These are phyloP conservation scores for Corythornis cristatus DNA, from an alignment of 2,113 vertebrate species.

Conservation along the genomic window DNA sequence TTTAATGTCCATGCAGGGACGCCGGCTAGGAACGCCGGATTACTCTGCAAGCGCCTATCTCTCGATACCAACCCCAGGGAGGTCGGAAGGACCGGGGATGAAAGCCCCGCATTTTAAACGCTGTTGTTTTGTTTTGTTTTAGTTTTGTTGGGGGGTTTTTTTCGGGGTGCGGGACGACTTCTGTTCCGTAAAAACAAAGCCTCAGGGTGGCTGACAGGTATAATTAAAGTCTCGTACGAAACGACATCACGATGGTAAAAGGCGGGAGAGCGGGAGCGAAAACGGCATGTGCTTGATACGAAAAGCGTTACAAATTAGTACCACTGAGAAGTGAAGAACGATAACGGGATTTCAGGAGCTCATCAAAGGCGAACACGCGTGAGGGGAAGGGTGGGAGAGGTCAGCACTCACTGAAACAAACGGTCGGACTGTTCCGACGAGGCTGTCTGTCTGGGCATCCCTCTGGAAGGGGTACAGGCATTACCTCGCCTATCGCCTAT, in stretches of 20 bases:
- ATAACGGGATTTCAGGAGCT: background rate
- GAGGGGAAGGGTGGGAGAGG: background rate
- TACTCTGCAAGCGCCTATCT: background rate
- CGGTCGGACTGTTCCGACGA: background rate
- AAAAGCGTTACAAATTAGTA: background rate
- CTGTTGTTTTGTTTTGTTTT: too few species aligned
- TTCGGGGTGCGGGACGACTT: background rate
- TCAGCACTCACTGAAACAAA: background rate
- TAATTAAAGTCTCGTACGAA: background rate
- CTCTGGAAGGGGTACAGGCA: background rate
- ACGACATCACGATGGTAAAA: background rate
- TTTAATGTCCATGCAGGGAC: background rate
- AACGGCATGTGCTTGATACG: background rate
- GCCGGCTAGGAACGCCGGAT: background rate
- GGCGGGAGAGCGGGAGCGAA: background rate
- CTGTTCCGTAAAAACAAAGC: background rate
- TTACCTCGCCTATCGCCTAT: background rate
- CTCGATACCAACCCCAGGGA: background rate
- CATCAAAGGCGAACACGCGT: background rate
- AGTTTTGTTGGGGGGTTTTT: too few species aligned
- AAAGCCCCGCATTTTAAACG: background rate
- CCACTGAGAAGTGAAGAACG: background rate
- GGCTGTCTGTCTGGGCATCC: background rate
- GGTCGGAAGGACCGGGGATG: rapidly evolving
- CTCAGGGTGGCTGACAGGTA: background rate